phyloP scores from a whole-genome alignment of 2,113 vertebrate species.

The Saccopteryx bilineata region DNA sequence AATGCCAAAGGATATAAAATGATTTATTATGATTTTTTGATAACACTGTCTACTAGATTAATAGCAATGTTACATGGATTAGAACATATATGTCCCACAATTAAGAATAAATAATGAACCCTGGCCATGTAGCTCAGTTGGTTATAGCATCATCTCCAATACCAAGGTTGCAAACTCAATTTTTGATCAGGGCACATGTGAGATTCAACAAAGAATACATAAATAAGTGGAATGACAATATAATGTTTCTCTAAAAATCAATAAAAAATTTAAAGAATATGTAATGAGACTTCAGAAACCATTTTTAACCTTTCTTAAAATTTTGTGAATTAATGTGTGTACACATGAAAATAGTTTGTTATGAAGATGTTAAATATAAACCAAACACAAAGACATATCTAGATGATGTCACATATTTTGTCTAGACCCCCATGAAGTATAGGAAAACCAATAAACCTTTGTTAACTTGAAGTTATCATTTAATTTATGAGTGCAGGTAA shows the following conservation, averaged over 20 bases:
- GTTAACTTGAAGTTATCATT: not conserved
- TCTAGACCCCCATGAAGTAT: not conserved
- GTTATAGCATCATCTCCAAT: too few relatives aligned
- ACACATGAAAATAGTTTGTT: not conserved
- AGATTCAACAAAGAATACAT: too few relatives aligned
- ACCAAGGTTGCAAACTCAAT: too few relatives aligned
- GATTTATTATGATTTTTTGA: not conserved
- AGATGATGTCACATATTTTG: constrained; percentile 10
- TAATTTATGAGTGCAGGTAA: not conserved
- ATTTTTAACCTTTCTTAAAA: not conserved
- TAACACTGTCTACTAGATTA: not conserved
- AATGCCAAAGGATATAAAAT: not conserved
- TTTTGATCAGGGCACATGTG: too few relatives aligned
- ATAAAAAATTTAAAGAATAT: not conserved
- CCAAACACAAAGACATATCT: not conserved
- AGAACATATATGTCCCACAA: not conserved
- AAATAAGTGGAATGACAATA: too few relatives aligned
- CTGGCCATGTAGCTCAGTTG: too few relatives aligned
- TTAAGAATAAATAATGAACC: not conserved
- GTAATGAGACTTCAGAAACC: not conserved
- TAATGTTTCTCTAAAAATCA: too few relatives aligned
- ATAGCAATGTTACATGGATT: not conserved
- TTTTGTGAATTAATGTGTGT: not conserved
- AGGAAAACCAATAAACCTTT: constrained; percentile 3
- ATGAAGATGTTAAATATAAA: constrained; percentile 43